Evolutionary conservation across 2,113 vertebrate species (phyloP).

Genomic region (Cyanocitta stelleri): DNA sequence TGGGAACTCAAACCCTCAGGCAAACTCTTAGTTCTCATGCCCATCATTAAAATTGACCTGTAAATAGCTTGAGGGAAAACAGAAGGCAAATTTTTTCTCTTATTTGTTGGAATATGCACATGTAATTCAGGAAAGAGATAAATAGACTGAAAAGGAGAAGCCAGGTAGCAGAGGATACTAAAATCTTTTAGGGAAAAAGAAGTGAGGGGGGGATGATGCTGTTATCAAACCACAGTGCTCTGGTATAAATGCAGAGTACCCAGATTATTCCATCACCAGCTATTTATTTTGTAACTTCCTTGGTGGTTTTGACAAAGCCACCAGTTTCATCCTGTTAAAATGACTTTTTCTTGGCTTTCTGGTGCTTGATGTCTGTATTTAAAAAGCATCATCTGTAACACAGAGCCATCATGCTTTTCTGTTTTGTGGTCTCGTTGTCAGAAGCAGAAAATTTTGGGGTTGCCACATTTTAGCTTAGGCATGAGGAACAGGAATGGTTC

Average conservation of each 20-base stretch:
- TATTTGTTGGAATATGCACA: not conserved
- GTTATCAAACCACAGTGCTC: not conserved
- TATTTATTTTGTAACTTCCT: not conserved
- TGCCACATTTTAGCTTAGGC: rapidly evolving
- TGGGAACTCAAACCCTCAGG: not conserved
- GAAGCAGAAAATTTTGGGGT: not conserved
- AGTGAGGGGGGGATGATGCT: not conserved
- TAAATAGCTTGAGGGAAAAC: conserved; percentile 3
- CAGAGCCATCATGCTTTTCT: not conserved
- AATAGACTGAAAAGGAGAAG: not conserved
- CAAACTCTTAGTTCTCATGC: not conserved
- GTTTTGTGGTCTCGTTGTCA: not conserved
- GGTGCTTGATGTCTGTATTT: not conserved
- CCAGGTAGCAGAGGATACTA: not conserved
- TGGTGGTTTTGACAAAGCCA: not conserved
- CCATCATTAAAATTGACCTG: conserved; percentile 6
- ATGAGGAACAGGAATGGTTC: not conserved
- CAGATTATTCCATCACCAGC: too few relatives aligned
- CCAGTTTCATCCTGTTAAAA: not conserved
- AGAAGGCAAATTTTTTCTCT: not conserved
- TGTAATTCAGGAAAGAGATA: not conserved
- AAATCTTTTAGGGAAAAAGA: not conserved
- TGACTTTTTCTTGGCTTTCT: not conserved
- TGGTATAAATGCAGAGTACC: not conserved
- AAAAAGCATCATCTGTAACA: not conserved